Conservation (phyloP, 2,888 invertebrate genomes). For the Pachymerium ferrugineum region DNA sequence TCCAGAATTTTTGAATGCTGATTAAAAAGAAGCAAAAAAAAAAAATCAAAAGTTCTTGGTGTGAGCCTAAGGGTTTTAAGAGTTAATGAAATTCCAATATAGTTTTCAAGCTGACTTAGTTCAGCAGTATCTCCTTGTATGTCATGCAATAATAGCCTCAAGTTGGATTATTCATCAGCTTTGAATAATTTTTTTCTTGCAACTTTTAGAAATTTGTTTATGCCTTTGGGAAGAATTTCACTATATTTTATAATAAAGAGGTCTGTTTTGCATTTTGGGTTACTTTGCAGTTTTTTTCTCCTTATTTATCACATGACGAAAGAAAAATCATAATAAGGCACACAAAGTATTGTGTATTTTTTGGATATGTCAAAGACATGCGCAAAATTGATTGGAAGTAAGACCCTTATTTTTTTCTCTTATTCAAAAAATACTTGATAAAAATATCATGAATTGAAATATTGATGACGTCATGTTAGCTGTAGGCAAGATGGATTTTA, state of each 20-base stretch:
- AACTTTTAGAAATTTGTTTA: background rate
- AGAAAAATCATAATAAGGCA: background rate
- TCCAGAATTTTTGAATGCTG: too few relatives aligned
- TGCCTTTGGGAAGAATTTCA: background rate
- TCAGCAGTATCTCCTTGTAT: too few relatives aligned
- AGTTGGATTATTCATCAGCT: background rate
- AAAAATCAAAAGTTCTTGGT: background rate
- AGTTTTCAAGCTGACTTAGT: too few relatives aligned
- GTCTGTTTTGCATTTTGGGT: background rate
- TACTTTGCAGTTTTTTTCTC: too few relatives aligned
- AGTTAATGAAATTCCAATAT: slow-evolving; percentile 14
- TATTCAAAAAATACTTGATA: background rate
- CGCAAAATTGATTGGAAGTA: too few relatives aligned
- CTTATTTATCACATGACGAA: too few relatives aligned
- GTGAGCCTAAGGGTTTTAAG: background rate
- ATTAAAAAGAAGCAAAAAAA: background rate
- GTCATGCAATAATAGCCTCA: background rate
- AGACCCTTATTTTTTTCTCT: too few relatives aligned
- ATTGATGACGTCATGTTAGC: background rate
- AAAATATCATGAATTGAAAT: background rate
- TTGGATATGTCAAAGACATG: too few relatives aligned
- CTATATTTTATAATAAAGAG: too few relatives aligned
- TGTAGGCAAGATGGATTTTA: background rate
- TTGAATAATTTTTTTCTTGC: background rate
- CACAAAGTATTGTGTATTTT: too few relatives aligned